Percentiles rank a stretch among this genome's conserved stretches.
phyloP scores from a whole-genome alignment of 2,797 vertebrate genomes.

The Anas bahamensis region DNA sequence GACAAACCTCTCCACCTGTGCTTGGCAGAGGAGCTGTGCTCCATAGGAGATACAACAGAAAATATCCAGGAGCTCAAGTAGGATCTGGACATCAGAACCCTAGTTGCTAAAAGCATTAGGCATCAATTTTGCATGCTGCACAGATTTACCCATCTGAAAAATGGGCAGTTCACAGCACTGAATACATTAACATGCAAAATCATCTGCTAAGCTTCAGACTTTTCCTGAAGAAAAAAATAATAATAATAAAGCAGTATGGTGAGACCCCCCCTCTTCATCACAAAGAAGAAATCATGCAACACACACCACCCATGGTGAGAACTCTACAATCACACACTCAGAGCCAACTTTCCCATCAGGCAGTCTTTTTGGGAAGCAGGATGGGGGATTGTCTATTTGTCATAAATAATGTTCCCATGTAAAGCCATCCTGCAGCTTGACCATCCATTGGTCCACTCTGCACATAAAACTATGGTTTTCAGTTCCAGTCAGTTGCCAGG shows the following conservation, averaged over 20 bases:
- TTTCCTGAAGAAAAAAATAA: background rate
- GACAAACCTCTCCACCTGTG: background rate
- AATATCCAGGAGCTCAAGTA: background rate
- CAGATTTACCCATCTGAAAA: background rate
- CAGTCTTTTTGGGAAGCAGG: background rate
- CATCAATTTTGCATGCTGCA: background rate
- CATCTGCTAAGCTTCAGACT: background rate
- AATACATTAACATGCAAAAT: background rate
- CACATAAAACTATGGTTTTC: background rate
- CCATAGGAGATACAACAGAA: background rate
- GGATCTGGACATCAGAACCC: background rate
- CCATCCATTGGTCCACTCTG: background rate
- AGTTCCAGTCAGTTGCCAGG: background rate
- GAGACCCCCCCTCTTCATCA: background rate
- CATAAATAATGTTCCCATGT: background rate
- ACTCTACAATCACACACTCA: background rate
- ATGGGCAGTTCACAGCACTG: background rate
- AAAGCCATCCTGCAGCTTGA: background rate
- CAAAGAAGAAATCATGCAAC: background rate
- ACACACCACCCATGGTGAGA: rapidly evolving
- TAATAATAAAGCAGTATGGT: background rate
- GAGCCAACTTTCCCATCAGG: background rate
- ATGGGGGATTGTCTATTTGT: background rate
- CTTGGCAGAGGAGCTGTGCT: background rate
- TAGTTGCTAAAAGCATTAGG: background rate